These are phyloP conservation scores for Poeciliopsis gracilis DNA, from an alignment of 2,797 vertebrate genomes.

Conservation along the genomic window DNA sequence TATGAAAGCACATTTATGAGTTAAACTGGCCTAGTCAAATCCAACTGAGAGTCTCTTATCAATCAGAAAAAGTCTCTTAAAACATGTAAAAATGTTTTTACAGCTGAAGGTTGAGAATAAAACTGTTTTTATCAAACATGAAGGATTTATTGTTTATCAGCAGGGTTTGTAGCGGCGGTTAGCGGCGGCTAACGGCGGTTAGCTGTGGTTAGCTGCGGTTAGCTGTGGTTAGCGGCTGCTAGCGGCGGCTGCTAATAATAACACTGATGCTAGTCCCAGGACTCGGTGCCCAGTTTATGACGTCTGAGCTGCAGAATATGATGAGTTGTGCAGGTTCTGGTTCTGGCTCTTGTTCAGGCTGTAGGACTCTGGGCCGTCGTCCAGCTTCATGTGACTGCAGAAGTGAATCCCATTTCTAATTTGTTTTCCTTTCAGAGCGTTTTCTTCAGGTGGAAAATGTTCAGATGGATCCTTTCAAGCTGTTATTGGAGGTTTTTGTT, in stretches of 20 bases:
- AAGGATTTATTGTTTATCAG: neutral
- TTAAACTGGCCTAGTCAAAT: neutral
- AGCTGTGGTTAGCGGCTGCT: neutral
- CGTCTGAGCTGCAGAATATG: neutral
- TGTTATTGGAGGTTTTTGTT: constrained; percentile 4
- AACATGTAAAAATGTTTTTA: neutral
- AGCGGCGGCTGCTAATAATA: neutral
- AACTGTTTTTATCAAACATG: neutral
- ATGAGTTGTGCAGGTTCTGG: neutral
- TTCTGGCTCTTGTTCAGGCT: neutral
- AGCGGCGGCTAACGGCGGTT: neutral
- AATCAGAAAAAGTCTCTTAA: neutral
- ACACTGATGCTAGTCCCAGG: neutral
- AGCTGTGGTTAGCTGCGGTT: too few species aligned
- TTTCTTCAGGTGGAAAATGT: neutral
- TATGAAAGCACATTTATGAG: neutral
- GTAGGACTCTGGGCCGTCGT: neutral
- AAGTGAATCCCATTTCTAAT: neutral
- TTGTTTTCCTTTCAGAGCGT: neutral
- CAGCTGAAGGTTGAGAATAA: neutral
- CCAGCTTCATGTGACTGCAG: neutral
- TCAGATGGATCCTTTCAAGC: neutral
- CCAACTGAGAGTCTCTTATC: neutral
- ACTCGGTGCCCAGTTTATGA: neutral
- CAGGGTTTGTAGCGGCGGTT: too few species aligned